A percentile compares a stretch with the other conserved stretches of the same genome.
Conservation (phyloP, 2,888 invertebrate species). For the Trichopoda pennipes region DNA sequence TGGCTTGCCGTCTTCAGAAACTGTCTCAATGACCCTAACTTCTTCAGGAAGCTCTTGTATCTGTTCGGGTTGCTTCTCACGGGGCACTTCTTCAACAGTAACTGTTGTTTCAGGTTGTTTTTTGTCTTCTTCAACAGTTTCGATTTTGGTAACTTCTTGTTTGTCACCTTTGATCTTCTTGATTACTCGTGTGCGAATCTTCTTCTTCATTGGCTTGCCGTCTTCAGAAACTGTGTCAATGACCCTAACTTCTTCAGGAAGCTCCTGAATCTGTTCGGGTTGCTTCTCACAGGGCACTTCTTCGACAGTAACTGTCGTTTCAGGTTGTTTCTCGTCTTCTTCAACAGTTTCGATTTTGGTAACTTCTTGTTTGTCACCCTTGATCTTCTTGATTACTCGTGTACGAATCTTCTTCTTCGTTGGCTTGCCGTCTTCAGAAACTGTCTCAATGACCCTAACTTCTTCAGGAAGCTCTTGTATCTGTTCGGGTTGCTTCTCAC, state of each 20-base stretch:
- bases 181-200: conserved; percentile 53
- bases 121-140: conserved; percentile 60
- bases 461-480: conserved; percentile 54
- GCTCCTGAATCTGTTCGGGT: conserved; percentile 32
- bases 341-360: conserved; percentile 59
- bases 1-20: conserved; percentile 56
- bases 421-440: conserved; percentile 58
- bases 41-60: conserved; percentile 46
- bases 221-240: conserved; percentile 50
- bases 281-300: conserved; percentile 38
- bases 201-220: conserved; percentile 50
- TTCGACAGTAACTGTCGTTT: conserved; percentile 57
- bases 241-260: conserved; percentile 50
- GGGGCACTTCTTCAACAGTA: conserved; percentile 43
- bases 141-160: conserved; percentile 60
- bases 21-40: conserved; percentile 27
- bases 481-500: conserved; percentile 45
- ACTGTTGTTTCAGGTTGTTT: conserved; percentile 60
- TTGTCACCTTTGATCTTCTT: conserved; percentile 55
- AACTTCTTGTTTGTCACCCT: conserved; percentile 59
- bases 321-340: conserved; percentile 61
- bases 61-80: conserved; percentile 40
- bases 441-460: conserved; percentile 41
- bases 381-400: conserved; percentile 53
- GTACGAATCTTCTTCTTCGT: conserved; percentile 53